phyloP scores from a whole-genome alignment of 2,888 invertebrate genomes.

The Dynastes grantii region DNA sequence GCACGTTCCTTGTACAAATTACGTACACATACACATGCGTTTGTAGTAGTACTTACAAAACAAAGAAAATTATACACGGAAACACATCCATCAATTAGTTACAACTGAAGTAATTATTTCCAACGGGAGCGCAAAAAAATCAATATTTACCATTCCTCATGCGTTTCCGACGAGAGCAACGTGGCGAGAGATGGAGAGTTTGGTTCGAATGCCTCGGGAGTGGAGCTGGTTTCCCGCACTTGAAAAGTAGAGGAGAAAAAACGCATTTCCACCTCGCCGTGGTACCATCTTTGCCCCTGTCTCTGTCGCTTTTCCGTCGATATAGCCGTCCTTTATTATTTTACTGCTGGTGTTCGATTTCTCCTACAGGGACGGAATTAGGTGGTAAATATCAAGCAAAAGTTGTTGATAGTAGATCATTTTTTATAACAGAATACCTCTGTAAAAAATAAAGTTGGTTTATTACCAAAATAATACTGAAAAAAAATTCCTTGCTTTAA shows the following conservation, averaged over 20 bases:
- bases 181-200: neutral
- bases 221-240: constrained; percentile 17
- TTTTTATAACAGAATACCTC: too few species aligned
- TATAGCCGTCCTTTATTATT: neutral
- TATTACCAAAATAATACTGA: too few species aligned
- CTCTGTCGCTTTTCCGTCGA: neutral
- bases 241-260: constrained; percentile 25
- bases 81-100: constrained; percentile 57
- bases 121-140: constrained; percentile 38
- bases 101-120: constrained; percentile 58
- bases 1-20: neutral
- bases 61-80: constrained; percentile 48
- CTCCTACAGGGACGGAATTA: neutral
- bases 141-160: constrained; percentile 41
- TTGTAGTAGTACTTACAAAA: neutral
- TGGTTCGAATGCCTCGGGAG: constrained; percentile 27
- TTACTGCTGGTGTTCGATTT: neutral
- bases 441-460: too few species aligned
- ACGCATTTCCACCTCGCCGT: constrained; percentile 23
- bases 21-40: neutral
- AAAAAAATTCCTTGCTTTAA: too few species aligned
- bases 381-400: neutral
- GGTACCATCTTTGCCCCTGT: neutral
- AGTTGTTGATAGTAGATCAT: neutral
- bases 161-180: neutral